Percentiles rank a stretch among this genome's conserved stretches.
phyloP scores from a whole-genome alignment of 2,797 vertebrate species.

The Falco berigora region DNA sequence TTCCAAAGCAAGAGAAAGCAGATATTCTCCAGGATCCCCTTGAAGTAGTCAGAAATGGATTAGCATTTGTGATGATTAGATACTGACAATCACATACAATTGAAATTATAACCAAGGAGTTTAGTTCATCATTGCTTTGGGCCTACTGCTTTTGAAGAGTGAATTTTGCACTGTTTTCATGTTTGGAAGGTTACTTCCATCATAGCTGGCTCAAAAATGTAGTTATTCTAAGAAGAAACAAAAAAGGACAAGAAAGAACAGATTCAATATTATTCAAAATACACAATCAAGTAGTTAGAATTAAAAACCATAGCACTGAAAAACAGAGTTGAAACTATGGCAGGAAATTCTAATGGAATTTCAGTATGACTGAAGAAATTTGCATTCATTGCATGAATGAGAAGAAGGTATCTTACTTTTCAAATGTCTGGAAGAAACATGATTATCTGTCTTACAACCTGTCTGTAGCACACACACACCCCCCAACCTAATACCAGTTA shows the following conservation, averaged over 20 bases:
- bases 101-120: background rate
- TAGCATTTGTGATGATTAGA: background rate
- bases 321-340: background rate
- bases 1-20: background rate
- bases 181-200: background rate
- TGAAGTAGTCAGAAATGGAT: background rate
- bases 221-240: background rate
- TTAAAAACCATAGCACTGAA: background rate
- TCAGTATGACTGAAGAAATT: background rate
- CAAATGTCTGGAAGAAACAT: background rate
- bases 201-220: background rate
- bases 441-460: background rate
- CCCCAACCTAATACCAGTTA: background rate
- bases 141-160: background rate
- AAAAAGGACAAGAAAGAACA: background rate
- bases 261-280: background rate
- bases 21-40: background rate
- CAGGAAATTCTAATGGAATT: background rate
- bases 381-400: background rate
- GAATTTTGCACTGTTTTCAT: background rate
- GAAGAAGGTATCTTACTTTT: background rate
- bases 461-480: background rate
- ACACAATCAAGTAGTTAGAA: background rate
- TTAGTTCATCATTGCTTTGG: background rate
- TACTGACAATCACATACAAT: background rate